Evolutionary conservation across 2,113 vertebrate genomes (phyloP).

Genomic region (Microtus ochrogaster): DNA sequence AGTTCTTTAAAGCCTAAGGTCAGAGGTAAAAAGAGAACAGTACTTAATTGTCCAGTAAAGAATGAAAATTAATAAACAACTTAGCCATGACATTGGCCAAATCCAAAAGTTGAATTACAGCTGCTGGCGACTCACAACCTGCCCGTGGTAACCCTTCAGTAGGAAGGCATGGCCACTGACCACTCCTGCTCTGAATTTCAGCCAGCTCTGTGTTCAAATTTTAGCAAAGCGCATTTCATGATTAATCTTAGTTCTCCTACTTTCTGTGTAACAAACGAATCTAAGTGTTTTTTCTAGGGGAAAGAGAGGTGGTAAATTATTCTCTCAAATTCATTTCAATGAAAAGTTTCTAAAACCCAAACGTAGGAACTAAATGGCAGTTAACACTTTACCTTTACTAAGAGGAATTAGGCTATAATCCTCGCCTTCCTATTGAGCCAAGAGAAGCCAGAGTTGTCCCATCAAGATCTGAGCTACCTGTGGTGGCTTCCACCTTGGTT

Average conservation of each 20-base stretch:
- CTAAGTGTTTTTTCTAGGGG: background rate
- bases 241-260: constrained; percentile 64
- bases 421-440: background rate
- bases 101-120: constrained; percentile 21
- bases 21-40: background rate
- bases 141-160: background rate
- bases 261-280: constrained; percentile 26
- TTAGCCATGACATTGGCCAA: constrained; percentile 2
- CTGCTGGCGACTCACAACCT: background rate
- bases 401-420: background rate
- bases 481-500: background rate
- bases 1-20: background rate
- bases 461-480: background rate
- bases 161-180: constrained; percentile 28
- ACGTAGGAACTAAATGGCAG: background rate
- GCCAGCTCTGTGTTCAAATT: constrained; percentile 25
- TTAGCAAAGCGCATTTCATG: constrained; percentile 54
- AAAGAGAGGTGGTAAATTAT: constrained; percentile 34
- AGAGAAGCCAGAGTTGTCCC: background rate
- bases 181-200: constrained; percentile 17
- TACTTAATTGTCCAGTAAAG: constrained; percentile 9
- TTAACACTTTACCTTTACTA: background rate
- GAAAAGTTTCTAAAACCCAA: constrained; percentile 54
- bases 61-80: constrained; percentile 32
- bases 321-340: background rate